Percentiles rank a stretch among this genome's conserved stretches.
Evolutionary conservation across 2,888 invertebrate species (phyloP).

Genomic region (Cheilosia vulpina): DNA sequence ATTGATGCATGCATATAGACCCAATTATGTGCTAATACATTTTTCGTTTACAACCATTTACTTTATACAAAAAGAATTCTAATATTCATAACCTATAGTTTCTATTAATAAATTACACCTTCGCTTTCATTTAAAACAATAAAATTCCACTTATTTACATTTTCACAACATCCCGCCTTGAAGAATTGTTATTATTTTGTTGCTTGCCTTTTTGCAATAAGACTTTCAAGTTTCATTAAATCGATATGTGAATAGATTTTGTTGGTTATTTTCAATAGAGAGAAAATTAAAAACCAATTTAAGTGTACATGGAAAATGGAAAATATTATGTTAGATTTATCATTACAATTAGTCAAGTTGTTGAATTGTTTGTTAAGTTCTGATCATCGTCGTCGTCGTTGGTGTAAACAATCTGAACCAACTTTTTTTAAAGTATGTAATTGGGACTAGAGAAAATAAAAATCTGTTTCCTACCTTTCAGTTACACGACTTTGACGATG

Average conservation of each 20-base stretch:
- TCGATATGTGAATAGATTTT: constrained; percentile 56
- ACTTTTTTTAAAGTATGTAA: constrained; percentile 3
- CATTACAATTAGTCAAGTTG: constrained; percentile 34
- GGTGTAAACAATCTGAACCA: constrained; percentile 26
- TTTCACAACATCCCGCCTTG: constrained; percentile 27
- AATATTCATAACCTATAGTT: constrained; percentile 19
- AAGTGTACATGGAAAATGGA: constrained; percentile 34
- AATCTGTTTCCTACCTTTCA: constrained; percentile 53
- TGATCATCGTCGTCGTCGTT: constrained; percentile 47
- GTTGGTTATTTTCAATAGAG: constrained; percentile 4
- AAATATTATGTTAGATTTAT: constrained; percentile 15
- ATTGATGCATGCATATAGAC: too few relatives aligned
- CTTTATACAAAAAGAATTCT: constrained; percentile 54
- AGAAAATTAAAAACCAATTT: constrained; percentile 26
- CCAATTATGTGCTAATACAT: constrained; percentile 30
- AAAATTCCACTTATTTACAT: constrained; percentile 56
- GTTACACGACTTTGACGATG: constrained; percentile 46
- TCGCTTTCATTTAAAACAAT: constrained; percentile 50
- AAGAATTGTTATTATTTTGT: constrained; percentile 12
- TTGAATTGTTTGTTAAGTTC: constrained; percentile 26
- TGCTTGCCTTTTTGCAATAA: background rate
- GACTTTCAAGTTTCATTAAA: constrained; percentile 7
- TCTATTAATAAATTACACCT: constrained; percentile 48
- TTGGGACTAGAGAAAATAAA: constrained; percentile 48
- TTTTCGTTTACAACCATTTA: constrained; percentile 65